Evolutionary conservation across 2,888 invertebrate species (phyloP), one percentile per base, ranked within the genome.

Genomic region (Meiosimyza platycephala): DNA sequence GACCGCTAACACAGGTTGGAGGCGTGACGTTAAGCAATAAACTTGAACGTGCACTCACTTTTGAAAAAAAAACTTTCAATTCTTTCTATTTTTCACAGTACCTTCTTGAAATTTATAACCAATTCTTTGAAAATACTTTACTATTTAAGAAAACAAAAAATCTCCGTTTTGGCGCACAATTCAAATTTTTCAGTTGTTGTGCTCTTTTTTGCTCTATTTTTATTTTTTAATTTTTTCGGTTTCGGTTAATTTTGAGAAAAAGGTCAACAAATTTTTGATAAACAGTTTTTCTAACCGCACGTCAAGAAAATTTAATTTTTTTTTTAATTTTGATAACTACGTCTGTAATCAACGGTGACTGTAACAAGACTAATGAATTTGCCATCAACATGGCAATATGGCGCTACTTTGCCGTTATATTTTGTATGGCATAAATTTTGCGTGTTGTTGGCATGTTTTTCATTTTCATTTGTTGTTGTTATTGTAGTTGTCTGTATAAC

Each of bases 301-400:
- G 63, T 48, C n/a, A 63, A 28, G 15, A 28, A 16, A 60, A 60
- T 22, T 40, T 5, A 40, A 33, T 33, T 62, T 67, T 62, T 33
- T 68, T 52, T 73, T 72, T n/a, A n/a, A 76, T 60, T 72, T 76
- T 75, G 75, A 78, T 76, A 75, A 75, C 77, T 77, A 81, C 85
- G 84, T 85, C 86, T 82, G 84, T 83, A 83, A 82, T 82, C 81
- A 82, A 83, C 85, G 85, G 83, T 84, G 85, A 85, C 85, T 85
- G 85, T 83, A 82, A 84, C 83, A 84, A 82, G 81, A 85, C 85
- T 85, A 86, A 86, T 84, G 81, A 82, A 82, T 81, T 80, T 80
- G 79, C 79, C 76, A 76, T 74, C 75, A 74, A 72, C 75, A 74
- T 60, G 75, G 76, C 74, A 77, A 80, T 79, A 78, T 79, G 79